phyloP scores from a whole-genome alignment of 2,888 invertebrate genomes.

The Pristionchus japonicus region DNA sequence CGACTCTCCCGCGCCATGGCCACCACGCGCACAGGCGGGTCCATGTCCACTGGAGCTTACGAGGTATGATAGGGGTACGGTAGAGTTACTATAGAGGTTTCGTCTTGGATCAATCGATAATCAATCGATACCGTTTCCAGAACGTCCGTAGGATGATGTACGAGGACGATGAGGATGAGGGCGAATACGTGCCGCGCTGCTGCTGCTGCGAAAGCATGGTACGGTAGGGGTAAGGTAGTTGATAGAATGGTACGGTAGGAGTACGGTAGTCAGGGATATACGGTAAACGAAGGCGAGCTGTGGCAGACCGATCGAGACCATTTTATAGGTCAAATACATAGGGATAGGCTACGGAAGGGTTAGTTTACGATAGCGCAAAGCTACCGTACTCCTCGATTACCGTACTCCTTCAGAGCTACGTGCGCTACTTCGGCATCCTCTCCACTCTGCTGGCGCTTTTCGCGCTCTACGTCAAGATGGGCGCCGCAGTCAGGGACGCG shows the following conservation, averaged over 20 bases:
- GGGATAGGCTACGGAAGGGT: neutral
- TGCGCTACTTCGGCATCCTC: neutral
- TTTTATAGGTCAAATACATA: no score
- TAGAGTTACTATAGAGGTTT: neutral
- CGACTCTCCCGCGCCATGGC: neutral
- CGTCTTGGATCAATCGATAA: neutral
- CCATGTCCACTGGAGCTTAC: neutral
- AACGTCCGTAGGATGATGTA: neutral
- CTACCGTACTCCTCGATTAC: no score
- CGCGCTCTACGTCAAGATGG: neutral
- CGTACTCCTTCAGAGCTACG: no score
- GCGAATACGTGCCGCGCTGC: neutral
- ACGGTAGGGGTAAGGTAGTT: neutral
- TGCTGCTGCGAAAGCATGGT: conserved; percentile 9
- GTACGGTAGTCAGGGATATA: neutral
- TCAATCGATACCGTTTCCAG: neutral
- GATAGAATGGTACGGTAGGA: no score
- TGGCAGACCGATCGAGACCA: no score
- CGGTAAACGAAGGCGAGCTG: no score
- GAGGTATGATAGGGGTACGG: neutral
- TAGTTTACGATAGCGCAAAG: neutral
- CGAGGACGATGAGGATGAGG: neutral
- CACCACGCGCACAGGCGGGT: neutral
- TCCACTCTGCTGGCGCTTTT: neutral
- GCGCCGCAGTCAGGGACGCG: no score